Conservation (phyloP, 2,113 vertebrate genomes). For the cat (Felis catus) region DNA sequence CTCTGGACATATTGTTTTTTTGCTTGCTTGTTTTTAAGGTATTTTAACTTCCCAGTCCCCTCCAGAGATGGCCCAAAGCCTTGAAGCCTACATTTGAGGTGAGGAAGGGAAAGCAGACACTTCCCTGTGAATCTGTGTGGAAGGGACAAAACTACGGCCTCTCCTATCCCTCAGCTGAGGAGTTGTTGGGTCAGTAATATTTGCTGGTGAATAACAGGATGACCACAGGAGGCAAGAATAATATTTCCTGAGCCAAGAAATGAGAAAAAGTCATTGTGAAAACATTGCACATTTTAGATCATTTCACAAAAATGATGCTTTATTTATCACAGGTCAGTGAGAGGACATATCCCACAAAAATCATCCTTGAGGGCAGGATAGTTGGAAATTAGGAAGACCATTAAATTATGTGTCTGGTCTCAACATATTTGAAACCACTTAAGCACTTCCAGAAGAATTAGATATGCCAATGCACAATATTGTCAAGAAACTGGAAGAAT, state of each 20-base stretch:
- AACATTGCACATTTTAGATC: neutral
- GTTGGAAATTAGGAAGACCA: neutral
- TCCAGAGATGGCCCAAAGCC: neutral
- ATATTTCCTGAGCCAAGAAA: slow-evolving; percentile 29
- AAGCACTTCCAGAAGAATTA: neutral
- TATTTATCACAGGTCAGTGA: neutral
- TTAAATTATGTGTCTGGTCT: neutral
- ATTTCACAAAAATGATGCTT: neutral
- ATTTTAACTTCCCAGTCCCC: neutral
- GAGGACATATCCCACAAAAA: neutral
- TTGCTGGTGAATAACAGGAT: neutral
- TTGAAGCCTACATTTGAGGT: neutral
- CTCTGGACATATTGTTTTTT: neutral
- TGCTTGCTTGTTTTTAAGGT: neutral
- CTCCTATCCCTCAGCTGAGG: neutral
- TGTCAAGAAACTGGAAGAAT: neutral
- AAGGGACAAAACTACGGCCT: neutral
- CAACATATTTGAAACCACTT: neutral
- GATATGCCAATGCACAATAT: neutral
- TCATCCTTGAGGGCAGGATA: neutral
- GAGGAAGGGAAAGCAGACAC: neutral
- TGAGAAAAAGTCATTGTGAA: slow-evolving; percentile 33
- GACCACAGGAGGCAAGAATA: neutral
- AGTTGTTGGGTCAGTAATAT: neutral
- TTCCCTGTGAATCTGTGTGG: neutral